Evolutionary conservation across 2,797 vertebrate genomes (phyloP).

Genomic region (Benthosema pterotum): DNA sequence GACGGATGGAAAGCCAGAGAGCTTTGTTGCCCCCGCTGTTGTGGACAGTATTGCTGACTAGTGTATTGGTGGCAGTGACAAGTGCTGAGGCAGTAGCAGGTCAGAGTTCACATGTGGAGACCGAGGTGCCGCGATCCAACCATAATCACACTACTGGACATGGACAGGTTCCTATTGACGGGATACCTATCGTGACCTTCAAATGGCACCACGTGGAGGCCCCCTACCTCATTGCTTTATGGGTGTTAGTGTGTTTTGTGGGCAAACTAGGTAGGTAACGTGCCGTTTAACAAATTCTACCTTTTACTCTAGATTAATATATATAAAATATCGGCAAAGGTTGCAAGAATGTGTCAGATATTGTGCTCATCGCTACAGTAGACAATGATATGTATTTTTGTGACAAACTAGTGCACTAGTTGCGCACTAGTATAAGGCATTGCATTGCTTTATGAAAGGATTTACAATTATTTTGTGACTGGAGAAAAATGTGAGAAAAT

Average conservation of each 20-base stretch:
- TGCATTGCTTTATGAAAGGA: too few species aligned
- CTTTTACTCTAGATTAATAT: too few species aligned
- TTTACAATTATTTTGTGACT: too few species aligned
- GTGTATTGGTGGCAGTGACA: not conserved
- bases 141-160: not conserved
- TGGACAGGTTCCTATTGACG: slow-evolving; percentile 30
- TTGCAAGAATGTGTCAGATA: not conserved
- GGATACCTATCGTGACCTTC: slow-evolving; percentile 66
- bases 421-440: too few species aligned
- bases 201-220: slow-evolving; percentile 73
- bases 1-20: slow-evolving; percentile 45
- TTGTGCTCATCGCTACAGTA: too few species aligned
- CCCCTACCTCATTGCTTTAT: slow-evolving; percentile 67
- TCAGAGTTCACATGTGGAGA: slow-evolving; percentile 2
- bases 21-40: slow-evolving; percentile 32
- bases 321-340: not conserved
- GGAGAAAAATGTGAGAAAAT: too few species aligned
- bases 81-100: not conserved
- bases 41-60: slow-evolving; percentile 46
- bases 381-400: not conserved
- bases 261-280: slow-evolving; percentile 76
- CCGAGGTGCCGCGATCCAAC: not conserved
- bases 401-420: not conserved
- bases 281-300: not conserved
- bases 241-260: slow-evolving; percentile 73